phyloP scores from a whole-genome alignment of 2,797 vertebrate species.

The Rhabdophis nuchalis region DNA sequence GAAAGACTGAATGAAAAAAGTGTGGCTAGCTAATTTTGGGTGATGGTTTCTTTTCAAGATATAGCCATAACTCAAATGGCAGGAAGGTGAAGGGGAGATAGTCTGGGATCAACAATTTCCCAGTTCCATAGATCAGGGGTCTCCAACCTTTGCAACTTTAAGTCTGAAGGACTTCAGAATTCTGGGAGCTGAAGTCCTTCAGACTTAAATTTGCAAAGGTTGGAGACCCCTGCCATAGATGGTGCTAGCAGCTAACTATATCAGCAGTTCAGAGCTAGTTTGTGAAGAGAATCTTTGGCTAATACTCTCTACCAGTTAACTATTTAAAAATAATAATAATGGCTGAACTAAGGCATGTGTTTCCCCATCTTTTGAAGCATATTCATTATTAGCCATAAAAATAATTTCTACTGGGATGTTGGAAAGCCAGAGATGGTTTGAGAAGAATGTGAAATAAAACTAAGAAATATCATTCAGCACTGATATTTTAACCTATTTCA shows the following conservation, averaged over 20 bases:
- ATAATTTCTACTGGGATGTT: constrained; percentile 19
- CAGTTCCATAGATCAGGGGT: not conserved
- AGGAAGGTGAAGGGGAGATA: not conserved
- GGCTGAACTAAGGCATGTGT: not conserved
- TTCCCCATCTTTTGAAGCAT: constrained; percentile 19
- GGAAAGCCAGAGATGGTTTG: constrained; percentile 20
- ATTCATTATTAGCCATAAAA: constrained; percentile 15
- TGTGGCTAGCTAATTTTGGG: not conserved
- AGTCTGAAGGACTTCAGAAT: no score
- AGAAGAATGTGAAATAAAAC: not conserved
- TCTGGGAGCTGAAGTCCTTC: no score
- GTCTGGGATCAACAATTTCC: not conserved
- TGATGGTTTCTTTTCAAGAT: not conserved
- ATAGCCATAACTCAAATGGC: not conserved
- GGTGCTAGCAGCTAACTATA: not conserved
- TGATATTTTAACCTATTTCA: not conserved
- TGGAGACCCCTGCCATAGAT: no score
- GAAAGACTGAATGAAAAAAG: not conserved
- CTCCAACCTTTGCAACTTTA: no score
- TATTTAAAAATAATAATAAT: not conserved
- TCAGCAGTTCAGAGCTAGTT: not conserved
- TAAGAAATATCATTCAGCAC: not conserved
- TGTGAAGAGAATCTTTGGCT: not conserved
- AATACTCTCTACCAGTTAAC: not conserved
- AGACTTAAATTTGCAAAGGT: no score